Evolutionary conservation across 2,888 invertebrate species (phyloP).

Genomic region (Caenorhabditis sinica): DNA sequence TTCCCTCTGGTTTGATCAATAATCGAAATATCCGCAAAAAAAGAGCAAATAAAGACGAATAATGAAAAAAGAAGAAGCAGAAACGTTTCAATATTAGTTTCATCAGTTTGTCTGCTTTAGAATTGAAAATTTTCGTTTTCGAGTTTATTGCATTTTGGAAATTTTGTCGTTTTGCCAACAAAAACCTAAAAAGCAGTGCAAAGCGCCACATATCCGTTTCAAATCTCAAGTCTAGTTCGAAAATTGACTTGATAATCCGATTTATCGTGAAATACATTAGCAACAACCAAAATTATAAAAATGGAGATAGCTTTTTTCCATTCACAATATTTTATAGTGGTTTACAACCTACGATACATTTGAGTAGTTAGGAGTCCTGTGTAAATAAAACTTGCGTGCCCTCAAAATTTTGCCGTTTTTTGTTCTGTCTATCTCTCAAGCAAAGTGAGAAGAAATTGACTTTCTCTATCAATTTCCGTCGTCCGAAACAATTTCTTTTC

Average conservation of each 20-base stretch:
- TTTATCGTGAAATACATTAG: too few relatives aligned
- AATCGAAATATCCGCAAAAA: slow-evolving; percentile 46
- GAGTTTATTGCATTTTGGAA: not conserved
- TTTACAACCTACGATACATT: slow-evolving; percentile 51
- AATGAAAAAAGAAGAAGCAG: slow-evolving; percentile 38
- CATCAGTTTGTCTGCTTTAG: not conserved
- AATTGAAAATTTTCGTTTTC: slow-evolving; percentile 3
- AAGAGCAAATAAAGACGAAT: slow-evolving; percentile 43
- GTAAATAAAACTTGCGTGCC: slow-evolving; percentile 52
- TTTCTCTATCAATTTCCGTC: slow-evolving; percentile 59
- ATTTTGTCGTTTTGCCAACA: not conserved
- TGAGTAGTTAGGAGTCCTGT: slow-evolving; percentile 61
- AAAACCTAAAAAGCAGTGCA: too few relatives aligned
- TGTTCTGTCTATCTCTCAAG: slow-evolving; percentile 39
- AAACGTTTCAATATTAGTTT: slow-evolving; percentile 54
- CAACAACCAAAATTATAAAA: slow-evolving; percentile 5
- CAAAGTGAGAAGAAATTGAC: slow-evolving; percentile 53
- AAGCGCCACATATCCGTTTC: slow-evolving; percentile 1
- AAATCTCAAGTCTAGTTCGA: not conserved
- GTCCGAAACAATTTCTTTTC: slow-evolving; percentile 28
- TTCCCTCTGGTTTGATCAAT: slow-evolving; percentile 50
- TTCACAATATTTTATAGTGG: slow-evolving; percentile 18
- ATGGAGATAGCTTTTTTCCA: not conserved
- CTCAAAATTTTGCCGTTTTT: slow-evolving; percentile 45
- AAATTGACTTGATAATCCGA: not conserved